Evolutionary conservation across 1,140 invertebrate genomes (phyloP).

Genomic region (Hylyphantes graminicola): DNA sequence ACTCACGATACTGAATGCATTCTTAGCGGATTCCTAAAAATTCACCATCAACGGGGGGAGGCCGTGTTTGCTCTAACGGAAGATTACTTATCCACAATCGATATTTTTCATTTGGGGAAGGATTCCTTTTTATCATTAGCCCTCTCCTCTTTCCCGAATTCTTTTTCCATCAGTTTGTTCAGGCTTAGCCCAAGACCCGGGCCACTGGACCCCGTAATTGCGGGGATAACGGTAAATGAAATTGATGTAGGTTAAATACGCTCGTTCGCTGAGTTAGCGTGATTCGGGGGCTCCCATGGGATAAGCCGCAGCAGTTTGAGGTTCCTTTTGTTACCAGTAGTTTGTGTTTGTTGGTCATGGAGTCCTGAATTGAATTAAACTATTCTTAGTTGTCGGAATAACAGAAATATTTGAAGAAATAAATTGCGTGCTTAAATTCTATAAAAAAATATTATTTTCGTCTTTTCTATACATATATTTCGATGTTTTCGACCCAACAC

Average conservation of each 20-base stretch:
- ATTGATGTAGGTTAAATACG: constrained; percentile 51
- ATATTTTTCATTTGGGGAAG: constrained; percentile 50
- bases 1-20: constrained; percentile 11
- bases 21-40: constrained; percentile 7
- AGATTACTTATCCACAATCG: constrained; percentile 54
- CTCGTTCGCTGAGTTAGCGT: constrained; percentile 33
- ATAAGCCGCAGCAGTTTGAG: too few relatives aligned
- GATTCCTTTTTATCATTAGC: constrained; percentile 20
- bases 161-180: constrained; percentile 23
- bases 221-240: constrained; percentile 49
- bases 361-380: too few relatives aligned
- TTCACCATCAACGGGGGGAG: constrained; percentile 9
- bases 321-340: too few relatives aligned
- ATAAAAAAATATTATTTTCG: too few relatives aligned
- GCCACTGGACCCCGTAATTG: constrained; percentile 51
- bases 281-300: neutral
- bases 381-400: too few relatives aligned
- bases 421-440: too few relatives aligned
- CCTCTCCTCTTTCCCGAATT: neutral
- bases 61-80: constrained; percentile 49
- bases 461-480: too few relatives aligned
- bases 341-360: too few relatives aligned
- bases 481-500: too few relatives aligned
- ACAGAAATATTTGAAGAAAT: too few relatives aligned
- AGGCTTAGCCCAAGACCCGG: constrained; percentile 1